Base-by-base conservation (phyloP, 2,888 invertebrate genomes). In the Yponomeuta plumbellus region DNA sequence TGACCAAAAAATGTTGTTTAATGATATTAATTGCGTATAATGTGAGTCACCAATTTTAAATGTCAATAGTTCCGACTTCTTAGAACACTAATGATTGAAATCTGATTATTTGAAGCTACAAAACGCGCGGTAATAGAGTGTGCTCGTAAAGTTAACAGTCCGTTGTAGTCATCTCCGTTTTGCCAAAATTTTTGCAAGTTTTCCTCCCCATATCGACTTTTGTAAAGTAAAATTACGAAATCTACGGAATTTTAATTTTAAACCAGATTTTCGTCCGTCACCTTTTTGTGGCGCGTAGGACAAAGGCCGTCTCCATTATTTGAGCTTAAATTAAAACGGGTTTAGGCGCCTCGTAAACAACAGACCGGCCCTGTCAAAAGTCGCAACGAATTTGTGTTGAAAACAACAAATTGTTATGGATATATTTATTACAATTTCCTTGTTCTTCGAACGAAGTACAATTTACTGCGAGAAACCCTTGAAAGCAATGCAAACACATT, bases 191-290 rank as follows among this genome's bases (percentile, higher is more conserved):
- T 34, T 6, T 52, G 17, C 17, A 52, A 52, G 17, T 6, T 52
- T 13, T 52, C 44, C 17, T 0, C 10, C 26, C 10, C 44, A 52
- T 13, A 52, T 52, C 17, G 44, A 5, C 1, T 34, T 8, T 34
- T 34, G 34, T 34, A 8, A 34, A 52, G 44, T 52, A 52, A 52
- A 52, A 52, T 52, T 52, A 17, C 44, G 10, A 13, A 52, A 17
- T 52, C 44, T 52, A 13, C 4, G 79, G 68, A 11, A n/a, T 58
- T 83, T 80, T 76, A 78, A 77, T 81, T 83, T 83, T 78, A 75
- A 64, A 64, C 64, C 40, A 64, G 64, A 52, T 64, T 26, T 52
- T 23, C 20, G 57, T 61, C 52, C 64, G 22, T 57, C 58, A 26
- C 34, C 26, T 57, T 23, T 65, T 26, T 57, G 39, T 26, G 17